phyloP scores from a whole-genome alignment of 2,113 vertebrate genomes.

The Callipepla californica region DNA sequence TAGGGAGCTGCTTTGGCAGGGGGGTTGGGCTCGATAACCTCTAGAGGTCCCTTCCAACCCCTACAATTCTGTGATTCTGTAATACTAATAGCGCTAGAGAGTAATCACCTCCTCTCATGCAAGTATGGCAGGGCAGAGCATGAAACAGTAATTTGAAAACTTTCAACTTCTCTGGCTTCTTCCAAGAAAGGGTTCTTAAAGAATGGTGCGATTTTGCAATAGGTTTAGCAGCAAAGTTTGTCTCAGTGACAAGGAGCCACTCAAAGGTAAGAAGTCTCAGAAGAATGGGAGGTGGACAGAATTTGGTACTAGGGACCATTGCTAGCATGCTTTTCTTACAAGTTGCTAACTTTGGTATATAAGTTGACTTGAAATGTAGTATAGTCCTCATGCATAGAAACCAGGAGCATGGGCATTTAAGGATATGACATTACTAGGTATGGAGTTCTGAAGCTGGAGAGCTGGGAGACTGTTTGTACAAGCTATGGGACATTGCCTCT shows the following conservation, averaged over 20 bases:
- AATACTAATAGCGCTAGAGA: neutral
- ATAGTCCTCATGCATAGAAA: neutral
- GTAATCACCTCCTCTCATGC: neutral
- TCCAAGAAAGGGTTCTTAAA: neutral
- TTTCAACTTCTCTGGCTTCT: neutral
- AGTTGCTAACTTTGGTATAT: neutral
- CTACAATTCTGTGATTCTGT: too few species aligned
- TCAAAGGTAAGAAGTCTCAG: neutral
- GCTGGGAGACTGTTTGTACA: neutral
- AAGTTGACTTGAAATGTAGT: neutral
- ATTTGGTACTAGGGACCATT: neutral
- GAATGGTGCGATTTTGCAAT: neutral
- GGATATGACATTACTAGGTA: neutral
- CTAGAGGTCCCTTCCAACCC: too few species aligned
- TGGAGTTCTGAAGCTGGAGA: neutral
- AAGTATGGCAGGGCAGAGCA: neutral
- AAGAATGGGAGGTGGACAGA: neutral
- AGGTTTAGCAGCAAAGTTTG: neutral
- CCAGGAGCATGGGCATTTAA: neutral
- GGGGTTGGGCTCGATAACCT: too few species aligned
- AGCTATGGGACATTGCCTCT: neutral
- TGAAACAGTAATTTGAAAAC: neutral
- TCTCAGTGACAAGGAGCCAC: neutral
- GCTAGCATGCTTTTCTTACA: rapidly evolving
- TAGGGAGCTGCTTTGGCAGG: too few species aligned